These are phyloP conservation scores for Heterodera schachtii DNA, from an alignment of 1,140 invertebrate genomes.

Conservation along the genomic window DNA sequence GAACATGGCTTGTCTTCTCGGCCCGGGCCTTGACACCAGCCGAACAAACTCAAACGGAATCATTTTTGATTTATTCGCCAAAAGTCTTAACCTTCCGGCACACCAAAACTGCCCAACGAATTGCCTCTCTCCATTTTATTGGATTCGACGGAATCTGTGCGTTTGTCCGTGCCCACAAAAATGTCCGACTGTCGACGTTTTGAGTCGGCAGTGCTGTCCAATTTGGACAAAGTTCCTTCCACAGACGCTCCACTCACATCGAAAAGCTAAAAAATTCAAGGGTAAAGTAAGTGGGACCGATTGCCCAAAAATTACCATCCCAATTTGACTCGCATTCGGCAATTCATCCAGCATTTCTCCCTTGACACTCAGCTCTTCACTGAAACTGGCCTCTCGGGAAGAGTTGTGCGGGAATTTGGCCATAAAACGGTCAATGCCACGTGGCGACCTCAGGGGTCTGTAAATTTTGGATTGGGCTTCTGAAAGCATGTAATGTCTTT, in stretches of 20 bases:
- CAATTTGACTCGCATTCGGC: constrained; percentile 23
- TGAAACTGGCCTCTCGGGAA: constrained; percentile 18
- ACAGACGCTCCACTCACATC: not conserved
- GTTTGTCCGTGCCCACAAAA: constrained; percentile 1
- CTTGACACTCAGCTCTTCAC: constrained; percentile 1
- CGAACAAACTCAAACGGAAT: constrained; percentile 9
- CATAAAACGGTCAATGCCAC: constrained; percentile 11
- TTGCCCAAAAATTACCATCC: constrained; percentile 14
- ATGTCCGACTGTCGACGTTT: constrained; percentile 11
- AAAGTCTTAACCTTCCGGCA: not conserved
- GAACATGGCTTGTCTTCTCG: constrained; percentile 23
- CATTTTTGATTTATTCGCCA: not conserved
- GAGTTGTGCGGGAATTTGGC: constrained; percentile 27
- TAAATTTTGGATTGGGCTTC: not conserved
- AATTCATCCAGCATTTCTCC: constrained; percentile 25
- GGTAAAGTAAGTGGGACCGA: not conserved
- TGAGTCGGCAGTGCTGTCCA: not conserved
- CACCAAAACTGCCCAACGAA: not conserved
- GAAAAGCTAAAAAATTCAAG: constrained; percentile 9
- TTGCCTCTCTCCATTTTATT: not conserved
- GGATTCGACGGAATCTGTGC: constrained; percentile 9
- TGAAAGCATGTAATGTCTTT: not conserved
- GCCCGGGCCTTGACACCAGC: constrained; percentile 19
- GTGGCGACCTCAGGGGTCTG: constrained; percentile 7
- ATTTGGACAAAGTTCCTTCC: not conserved